Evolutionary conservation across 2,113 vertebrate species (phyloP).

Genomic region (Apodemus speciosus): DNA sequence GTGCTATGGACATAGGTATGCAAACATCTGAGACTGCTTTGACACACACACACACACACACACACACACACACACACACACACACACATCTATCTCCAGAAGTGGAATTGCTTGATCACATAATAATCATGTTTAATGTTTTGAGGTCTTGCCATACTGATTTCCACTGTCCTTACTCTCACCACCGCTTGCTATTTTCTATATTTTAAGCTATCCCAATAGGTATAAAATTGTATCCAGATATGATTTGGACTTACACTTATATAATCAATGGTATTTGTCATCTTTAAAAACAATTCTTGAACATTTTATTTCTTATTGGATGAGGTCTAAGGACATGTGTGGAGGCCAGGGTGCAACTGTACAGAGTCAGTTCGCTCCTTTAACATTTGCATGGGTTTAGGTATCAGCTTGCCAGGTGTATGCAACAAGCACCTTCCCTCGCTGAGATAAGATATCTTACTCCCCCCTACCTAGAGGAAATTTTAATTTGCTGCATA

Average conservation of each 20-base stretch:
- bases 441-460: background rate
- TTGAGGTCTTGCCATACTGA: background rate
- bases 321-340: background rate
- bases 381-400: background rate
- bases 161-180: background rate
- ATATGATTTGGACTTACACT: background rate
- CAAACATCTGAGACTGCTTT: background rate
- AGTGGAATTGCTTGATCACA: background rate
- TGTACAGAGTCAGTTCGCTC: background rate
- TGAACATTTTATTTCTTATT: background rate
- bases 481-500: conserved; percentile 7
- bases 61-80: no score
- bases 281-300: background rate
- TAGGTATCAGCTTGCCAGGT: background rate
- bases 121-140: background rate
- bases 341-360: background rate
- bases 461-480: background rate
- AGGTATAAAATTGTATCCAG: background rate
- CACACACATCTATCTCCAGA: background rate
- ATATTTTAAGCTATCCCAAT: background rate
- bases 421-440: background rate
- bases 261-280: background rate
- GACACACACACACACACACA: no score
- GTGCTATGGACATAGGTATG: background rate
- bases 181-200: background rate